Conservation (phyloP, 2,888 invertebrate species). For the Prosopocoilus inquinatus region DNA sequence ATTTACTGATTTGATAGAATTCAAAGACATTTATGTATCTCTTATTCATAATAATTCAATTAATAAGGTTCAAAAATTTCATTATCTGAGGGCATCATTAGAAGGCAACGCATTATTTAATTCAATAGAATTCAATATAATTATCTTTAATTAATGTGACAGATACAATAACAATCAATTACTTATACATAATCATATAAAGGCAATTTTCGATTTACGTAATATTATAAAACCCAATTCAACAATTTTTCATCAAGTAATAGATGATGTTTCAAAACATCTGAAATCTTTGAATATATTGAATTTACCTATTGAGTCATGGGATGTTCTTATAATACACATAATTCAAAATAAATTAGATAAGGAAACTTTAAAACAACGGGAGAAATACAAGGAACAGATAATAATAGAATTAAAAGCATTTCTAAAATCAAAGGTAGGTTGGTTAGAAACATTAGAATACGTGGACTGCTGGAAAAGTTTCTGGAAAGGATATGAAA, state of each 20-base stretch:
- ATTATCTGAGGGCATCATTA: background rate
- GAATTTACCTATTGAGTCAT: background rate
- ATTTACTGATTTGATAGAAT: background rate
- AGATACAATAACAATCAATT: slow-evolving; percentile 20
- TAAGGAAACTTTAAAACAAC: background rate
- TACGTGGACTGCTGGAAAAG: background rate
- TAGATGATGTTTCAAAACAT: slow-evolving; percentile 7
- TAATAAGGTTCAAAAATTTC: background rate
- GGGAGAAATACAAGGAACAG: background rate
- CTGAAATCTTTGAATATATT: background rate
- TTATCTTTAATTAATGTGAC: too few species aligned
- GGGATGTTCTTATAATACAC: slow-evolving; percentile 5
- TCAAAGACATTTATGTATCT: background rate
- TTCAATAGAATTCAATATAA: too few species aligned
- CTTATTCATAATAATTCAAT: background rate
- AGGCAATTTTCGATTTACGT: slow-evolving; percentile 15
- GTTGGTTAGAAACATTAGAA: slow-evolving; percentile 4
- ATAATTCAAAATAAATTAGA: background rate
- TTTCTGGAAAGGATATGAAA: too few species aligned
- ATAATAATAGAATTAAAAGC: background rate
- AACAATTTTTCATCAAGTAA: background rate
- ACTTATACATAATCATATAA: slow-evolving; percentile 19
- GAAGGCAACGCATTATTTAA: background rate
- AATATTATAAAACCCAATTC: slow-evolving; percentile 1
- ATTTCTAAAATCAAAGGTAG: slow-evolving; percentile 3